Conservation (phyloP, 2,797 vertebrate genomes). For the Centropyge bicolor region DNA sequence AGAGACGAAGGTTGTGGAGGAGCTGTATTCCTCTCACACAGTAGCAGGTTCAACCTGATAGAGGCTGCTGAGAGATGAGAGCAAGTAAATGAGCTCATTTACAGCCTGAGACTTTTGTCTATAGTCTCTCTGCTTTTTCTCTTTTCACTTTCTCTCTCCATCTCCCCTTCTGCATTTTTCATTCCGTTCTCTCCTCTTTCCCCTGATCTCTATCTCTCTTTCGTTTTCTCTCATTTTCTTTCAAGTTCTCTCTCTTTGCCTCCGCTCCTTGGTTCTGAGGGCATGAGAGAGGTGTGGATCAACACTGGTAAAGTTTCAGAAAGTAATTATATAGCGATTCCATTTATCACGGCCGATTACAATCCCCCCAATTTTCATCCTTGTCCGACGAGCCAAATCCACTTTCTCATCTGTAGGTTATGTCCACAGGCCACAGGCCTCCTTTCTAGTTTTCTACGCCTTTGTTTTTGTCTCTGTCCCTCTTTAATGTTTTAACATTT, state of each 20-base stretch:
- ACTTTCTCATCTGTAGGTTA: slow-evolving; percentile 52
- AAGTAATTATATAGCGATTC: slow-evolving; percentile 71
- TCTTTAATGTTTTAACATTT: slow-evolving; percentile 13
- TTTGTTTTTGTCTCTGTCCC: slow-evolving; percentile 14
- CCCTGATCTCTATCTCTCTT: neutral
- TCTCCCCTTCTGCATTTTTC: slow-evolving; percentile 18
- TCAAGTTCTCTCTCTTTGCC: slow-evolving; percentile 32
- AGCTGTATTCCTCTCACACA: slow-evolving; percentile 64
- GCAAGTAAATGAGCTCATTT: slow-evolving; percentile 79
- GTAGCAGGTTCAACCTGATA: slow-evolving; percentile 65
- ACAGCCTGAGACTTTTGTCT: slow-evolving; percentile 53
- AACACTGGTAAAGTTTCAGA: slow-evolving; percentile 67
- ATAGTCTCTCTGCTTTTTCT: slow-evolving; percentile 30
- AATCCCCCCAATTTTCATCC: slow-evolving; percentile 39
- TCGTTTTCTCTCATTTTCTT: slow-evolving; percentile 21
- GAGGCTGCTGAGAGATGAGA: slow-evolving; percentile 58
- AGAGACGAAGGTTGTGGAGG: slow-evolving; percentile 15
- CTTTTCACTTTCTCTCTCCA: slow-evolving; percentile 8
- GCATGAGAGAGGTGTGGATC: slow-evolving; percentile 55
- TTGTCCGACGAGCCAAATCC: slow-evolving; percentile 43
- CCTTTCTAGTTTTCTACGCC: neutral
- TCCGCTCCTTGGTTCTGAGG: slow-evolving; percentile 39
- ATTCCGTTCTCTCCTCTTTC: neutral
- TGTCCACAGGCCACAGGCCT: slow-evolving; percentile 37
- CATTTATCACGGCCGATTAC: slow-evolving; percentile 79